Percentiles rank a stretch among this genome's conserved stretches.
phyloP scores from a whole-genome alignment of 2,888 invertebrate genomes.

The Acleris holmiana region DNA sequence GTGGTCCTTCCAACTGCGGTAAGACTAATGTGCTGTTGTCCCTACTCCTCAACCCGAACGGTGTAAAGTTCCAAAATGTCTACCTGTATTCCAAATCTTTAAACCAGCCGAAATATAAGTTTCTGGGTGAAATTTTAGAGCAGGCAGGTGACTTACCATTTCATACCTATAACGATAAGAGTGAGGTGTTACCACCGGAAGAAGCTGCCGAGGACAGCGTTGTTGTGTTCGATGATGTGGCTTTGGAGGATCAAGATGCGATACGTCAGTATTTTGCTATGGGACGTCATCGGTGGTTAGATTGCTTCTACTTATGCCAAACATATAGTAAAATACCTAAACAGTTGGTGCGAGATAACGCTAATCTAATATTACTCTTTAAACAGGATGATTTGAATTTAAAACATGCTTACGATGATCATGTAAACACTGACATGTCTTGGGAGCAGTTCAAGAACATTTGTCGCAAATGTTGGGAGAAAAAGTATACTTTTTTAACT shows the following conservation, averaged over 20 bases:
- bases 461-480: conserved; percentile 17
- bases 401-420: conserved; percentile 41
- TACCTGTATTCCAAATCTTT: conserved; percentile 14
- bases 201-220: conserved; percentile 6
- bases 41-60: conserved; percentile 4
- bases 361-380: conserved; percentile 29
- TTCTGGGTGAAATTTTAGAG: conserved; percentile 8
- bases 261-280: conserved; percentile 30
- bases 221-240: conserved; percentile 21
- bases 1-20: too few species aligned
- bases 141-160: conserved; percentile 3
- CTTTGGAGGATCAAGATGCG: conserved; percentile 20
- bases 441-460: conserved; percentile 37
- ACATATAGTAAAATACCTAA: conserved; percentile 29
- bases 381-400: conserved; percentile 38
- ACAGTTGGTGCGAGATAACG: conserved; percentile 16
- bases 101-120: conserved; percentile 9
- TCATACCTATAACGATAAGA: conserved; percentile 13
- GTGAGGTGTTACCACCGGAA: conserved; percentile 1
- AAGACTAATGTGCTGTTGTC: conserved; percentile 9
- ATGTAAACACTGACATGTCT: conserved; percentile 42
- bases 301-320: conserved; percentile 27
- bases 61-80: conserved; percentile 13
- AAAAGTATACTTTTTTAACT: conserved; percentile 25
- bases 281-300: conserved; percentile 17